Evolutionary conservation across 2,113 vertebrate species (phyloP), one percentile per base, ranked within the genome.

Genomic region (Aramus guarauna): DNA sequence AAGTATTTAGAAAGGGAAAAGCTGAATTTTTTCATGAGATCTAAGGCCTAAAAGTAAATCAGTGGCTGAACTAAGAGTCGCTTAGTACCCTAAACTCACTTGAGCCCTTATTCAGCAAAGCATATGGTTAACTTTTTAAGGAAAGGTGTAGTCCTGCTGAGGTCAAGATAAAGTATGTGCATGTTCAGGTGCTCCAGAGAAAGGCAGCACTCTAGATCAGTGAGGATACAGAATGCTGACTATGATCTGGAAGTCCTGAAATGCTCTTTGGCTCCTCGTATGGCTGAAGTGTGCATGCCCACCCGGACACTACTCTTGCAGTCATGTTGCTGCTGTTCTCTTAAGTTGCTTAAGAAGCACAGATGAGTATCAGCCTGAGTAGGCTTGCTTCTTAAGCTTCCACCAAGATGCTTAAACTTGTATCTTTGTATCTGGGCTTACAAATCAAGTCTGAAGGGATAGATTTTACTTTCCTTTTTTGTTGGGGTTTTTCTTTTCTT

Each of bases 311-410:
- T 71, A 6, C 43, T 77, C 50, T 27, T 80, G 37, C 43, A 36
- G 5, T 52, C 29, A 1, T 4, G 8, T 68, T 89, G 47, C 43
- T 81, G 43, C 68, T 91, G 26, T 50, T 85, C n/a, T 76, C 34
- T 82, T 34, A 56, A 56, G 27, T 58, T 45, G 50, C 45, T 15
- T 50, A 36, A 45, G 60, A 43, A 63, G n/a, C 36, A 26, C 14
- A 66, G 41, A 47, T 66, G 34, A 72, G 15, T 72, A 56, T 53
- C 24, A 58, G 19, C 43, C 23, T 67, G 77, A 92, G 39, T 43
- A 77, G 79, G 55, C 63, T 95, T 91, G 92, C 21, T 52, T 96
- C 93, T 88, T 81, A 96, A 94, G 90, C 92, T 97, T 96, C 89
- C 19, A 34, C 9, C 2, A 90, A 78, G 84, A 67, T 36, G 20